A percentile compares a stretch with the other conserved stretches of the same genome.
phyloP scores from a whole-genome alignment of 2,797 vertebrate genomes.

The Scarus forsteni region DNA sequence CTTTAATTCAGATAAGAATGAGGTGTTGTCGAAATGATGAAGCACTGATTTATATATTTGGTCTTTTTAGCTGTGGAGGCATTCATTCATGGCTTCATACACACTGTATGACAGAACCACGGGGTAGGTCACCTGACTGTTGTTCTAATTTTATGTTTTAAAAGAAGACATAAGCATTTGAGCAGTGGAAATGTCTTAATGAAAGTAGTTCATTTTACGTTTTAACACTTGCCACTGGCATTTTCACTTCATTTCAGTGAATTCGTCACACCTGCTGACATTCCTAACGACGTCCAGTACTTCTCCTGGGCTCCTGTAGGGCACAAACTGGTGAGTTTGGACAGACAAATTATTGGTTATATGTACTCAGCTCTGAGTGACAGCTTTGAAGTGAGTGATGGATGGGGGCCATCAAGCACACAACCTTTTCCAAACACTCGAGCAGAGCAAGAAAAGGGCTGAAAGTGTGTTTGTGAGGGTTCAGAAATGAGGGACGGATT shows the following conservation, averaged over 20 bases:
- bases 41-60: conserved; percentile 5
- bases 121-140: conserved; percentile 76
- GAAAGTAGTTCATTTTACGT: too few relatives aligned
- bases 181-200: too few relatives aligned
- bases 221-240: background rate
- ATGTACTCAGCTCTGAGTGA: background rate
- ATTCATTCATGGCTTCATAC: conserved; percentile 92
- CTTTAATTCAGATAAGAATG: background rate
- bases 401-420: background rate
- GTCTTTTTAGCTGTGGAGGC: conserved; percentile 90
- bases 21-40: background rate
- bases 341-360: background rate
- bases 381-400: conserved; percentile 23
- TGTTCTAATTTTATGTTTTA: too few relatives aligned
- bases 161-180: too few relatives aligned
- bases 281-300: conserved; percentile 90
- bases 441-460: background rate
- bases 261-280: conserved; percentile 66
- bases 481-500: background rate
- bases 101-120: conserved; percentile 85
- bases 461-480: background rate
- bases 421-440: conserved; percentile 35
- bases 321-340: conserved; percentile 90
- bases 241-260: conserved; percentile 31
- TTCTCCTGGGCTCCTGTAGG: conserved; percentile 92